phyloP scores from a whole-genome alignment of 2,113 vertebrate genomes.

The Neoarius graeffei region DNA sequence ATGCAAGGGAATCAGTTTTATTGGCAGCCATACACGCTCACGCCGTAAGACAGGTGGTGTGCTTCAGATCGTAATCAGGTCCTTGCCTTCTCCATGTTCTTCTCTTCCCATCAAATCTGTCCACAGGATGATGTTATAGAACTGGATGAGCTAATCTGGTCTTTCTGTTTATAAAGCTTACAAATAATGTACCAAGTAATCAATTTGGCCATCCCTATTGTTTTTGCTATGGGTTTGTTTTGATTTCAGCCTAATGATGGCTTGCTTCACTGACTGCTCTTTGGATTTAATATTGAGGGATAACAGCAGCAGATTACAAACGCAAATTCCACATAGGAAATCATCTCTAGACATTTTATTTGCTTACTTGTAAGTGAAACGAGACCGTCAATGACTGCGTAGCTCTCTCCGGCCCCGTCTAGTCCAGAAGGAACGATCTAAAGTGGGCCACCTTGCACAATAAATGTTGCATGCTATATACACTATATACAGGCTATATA shows the following conservation, averaged over 20 bases:
- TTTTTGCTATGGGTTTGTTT: background rate
- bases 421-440: too few species aligned
- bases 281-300: background rate
- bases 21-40: background rate
- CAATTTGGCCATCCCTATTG: background rate
- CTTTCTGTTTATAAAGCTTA: background rate
- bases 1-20: background rate
- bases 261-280: background rate
- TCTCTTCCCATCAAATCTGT: background rate
- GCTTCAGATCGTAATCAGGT: background rate
- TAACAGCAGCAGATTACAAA: background rate
- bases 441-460: too few species aligned
- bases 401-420: too few species aligned
- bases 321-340: background rate
- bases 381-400: too few species aligned
- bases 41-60: background rate
- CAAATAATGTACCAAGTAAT: background rate
- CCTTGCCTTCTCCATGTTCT: background rate
- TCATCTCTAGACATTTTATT: background rate
- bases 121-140: background rate
- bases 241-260: background rate
- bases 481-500: too few species aligned
- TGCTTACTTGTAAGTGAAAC: background rate
- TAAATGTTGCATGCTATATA: too few species aligned
- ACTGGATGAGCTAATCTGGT: background rate